Percentiles rank a stretch among this genome's conserved stretches.
These are phyloP conservation scores for Mormyrus iriodes DNA, from an alignment of 2,113 vertebrate genomes.

Conservation along the genomic window DNA sequence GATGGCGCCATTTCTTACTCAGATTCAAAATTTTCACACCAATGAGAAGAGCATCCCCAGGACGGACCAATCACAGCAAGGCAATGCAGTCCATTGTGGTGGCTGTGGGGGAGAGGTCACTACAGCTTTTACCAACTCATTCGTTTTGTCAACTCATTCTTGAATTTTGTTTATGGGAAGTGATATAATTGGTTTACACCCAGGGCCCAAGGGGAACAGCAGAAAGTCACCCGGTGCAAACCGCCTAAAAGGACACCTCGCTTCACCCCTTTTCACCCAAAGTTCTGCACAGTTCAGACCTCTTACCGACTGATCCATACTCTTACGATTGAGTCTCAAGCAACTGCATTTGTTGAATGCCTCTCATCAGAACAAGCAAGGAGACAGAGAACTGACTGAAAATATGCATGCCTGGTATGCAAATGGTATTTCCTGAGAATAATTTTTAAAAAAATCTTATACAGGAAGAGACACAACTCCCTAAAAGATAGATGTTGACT, in stretches of 20 bases:
- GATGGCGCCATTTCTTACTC: not conserved
- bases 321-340: too few species aligned
- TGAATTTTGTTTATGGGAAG: slow-evolving; percentile 3
- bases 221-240: not conserved
- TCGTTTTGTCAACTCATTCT: not conserved
- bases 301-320: not conserved
- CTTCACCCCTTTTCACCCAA: not conserved
- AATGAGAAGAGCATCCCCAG: not conserved
- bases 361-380: not conserved
- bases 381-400: not conserved
- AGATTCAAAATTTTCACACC: not conserved
- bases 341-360: not conserved
- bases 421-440: not conserved
- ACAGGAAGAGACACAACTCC: not conserved
- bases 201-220: not conserved
- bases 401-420: not conserved
- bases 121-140: not conserved
- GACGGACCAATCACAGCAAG: not conserved
- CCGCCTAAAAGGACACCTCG: not conserved
- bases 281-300: not conserved
- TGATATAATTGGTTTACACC: not conserved
- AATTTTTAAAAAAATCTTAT: not conserved
- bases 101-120: not conserved
- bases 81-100: not conserved
- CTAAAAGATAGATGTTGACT: not conserved